Evolutionary conservation across 2,113 vertebrate genomes (phyloP), one percentile per base, ranked within the genome.

Genomic region (Tyrannus savana): DNA sequence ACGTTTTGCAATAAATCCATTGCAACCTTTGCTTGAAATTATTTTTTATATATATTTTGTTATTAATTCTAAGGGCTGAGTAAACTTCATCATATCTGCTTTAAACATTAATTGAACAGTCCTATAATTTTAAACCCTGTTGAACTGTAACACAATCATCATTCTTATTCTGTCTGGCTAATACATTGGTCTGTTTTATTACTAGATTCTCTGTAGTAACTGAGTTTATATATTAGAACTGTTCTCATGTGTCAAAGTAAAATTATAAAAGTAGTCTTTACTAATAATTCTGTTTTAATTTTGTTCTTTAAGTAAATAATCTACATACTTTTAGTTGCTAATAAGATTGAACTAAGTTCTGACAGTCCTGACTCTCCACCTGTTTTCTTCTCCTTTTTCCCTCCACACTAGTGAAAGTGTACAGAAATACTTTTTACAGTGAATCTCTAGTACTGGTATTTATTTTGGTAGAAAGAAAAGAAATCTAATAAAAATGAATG

Each of bases 401-500:
- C 6, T 71, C 24, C 53, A 49, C 19, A 44, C 6, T 30, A 55
- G 10, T 28, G 31, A 23, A 62, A 78, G 6, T 21, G 6, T 67
- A 27, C 18, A 88, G 53, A 92, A 90, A 64, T 42, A 33, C 7
- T 46, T 84, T 83, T 79, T 89, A 15, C 82, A 88, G 73, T 75
- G 28, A 60, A 28, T 84, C 24, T 96, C 6, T 82, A 56, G 46
- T 41, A 82, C 68, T 84, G n/a, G 9, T 81, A 73, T 55, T 90
- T 67, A 58, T 87, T 97, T 89, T 66, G 22, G 18, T 67, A 90
- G 67, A 82, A 94, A 80, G 76, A 88, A 73, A 89, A 53, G 69
- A 84, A 92, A 88, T 63, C 39, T 71, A 88, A 94, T 95, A 92
- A 96, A 95, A 95, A 91, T 84, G 25, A 96, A 91, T 77, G n/a